Base-by-base conservation (phyloP, 2,113 vertebrate species). In the Notothenia rossii region DNA sequence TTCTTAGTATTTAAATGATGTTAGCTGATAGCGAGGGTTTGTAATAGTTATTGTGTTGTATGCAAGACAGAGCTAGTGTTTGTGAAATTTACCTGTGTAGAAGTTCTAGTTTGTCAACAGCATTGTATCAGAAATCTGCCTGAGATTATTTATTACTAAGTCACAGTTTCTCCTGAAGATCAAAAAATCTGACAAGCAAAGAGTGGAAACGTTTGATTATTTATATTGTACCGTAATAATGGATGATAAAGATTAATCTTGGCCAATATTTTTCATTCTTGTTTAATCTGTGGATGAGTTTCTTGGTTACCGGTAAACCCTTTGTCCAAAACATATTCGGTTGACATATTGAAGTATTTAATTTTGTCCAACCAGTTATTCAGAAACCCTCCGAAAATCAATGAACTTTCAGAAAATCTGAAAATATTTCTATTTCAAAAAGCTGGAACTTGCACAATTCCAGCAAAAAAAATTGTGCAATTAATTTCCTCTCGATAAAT, bases 11-110 rank as follows among this genome's bases (percentile, higher is more conserved):
- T 87, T 79, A 89, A 81, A 87, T 58, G 76, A 90, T 76, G 72
- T 82, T 91, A 87, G 89, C 75, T 81, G 78, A 61, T 88, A 88
- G 88, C 20, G 55, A 83, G 88, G 87, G 81, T 90, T 85, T 91
- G 90, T 92, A 51, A 51, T 86, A 76, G 88, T 90, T 85, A 73
- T 90, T 92, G 91, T 91, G 87, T 86, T 50, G 68, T 90, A 82
- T 91, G 90, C 89, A 76, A 89, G 82, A 85, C 87, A 75, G 82
- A 90, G 75, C 83, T 83, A 50, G 76, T 89, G 89, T 86, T 91
- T 85, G 90, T 94, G 77, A 88, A 83, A 84, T 94, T 72, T 88
- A 88, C 60, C 49, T 80, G 71, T 89, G 85, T 88, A 90, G 83
- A 91, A 84, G 78, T 62, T 56, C 49, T 83, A 89, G 72, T 86